Percentiles rank a stretch among this genome's conserved stretches.
These are phyloP conservation scores for Harpagifer antarcticus DNA, from an alignment of 2,797 vertebrate genomes.

Conservation along the genomic window DNA sequence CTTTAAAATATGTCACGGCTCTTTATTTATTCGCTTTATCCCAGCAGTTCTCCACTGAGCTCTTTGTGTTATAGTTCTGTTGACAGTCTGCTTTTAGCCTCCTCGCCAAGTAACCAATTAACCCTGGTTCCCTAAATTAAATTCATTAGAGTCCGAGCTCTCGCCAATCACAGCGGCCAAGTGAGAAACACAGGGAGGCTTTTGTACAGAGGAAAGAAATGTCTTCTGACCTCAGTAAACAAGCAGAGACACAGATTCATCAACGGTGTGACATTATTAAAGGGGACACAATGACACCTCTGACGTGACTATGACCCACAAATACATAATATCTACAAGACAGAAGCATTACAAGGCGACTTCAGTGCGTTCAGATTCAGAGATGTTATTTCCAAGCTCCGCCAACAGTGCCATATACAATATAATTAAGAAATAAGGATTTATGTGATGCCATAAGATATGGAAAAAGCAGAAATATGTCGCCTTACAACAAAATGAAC, in stretches of 20 bases:
- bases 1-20: neutral
- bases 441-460: no score
- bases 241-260: neutral
- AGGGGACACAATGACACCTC: no score
- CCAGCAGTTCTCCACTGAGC: neutral
- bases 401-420: no score
- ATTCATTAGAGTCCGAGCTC: slow-evolving; percentile 9
- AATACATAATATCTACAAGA: neutral
- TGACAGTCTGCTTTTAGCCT: slow-evolving; percentile 5
- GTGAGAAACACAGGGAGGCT: slow-evolving; percentile 4
- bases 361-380: no score
- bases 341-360: neutral
- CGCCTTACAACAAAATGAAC: no score
- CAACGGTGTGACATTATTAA: neutral
- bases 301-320: no score
- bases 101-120: slow-evolving; percentile 11
- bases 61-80: neutral
- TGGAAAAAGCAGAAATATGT: no score
- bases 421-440: no score
- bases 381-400: no score
- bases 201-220: neutral
- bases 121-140: slow-evolving; percentile 7
- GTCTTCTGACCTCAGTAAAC: neutral
- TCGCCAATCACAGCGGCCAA: slow-evolving; percentile 7
- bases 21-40: neutral